Evolutionary conservation across 2,113 vertebrate species (phyloP), one percentile per base, ranked within the genome.

Genomic region (Abramis brama): DNA sequence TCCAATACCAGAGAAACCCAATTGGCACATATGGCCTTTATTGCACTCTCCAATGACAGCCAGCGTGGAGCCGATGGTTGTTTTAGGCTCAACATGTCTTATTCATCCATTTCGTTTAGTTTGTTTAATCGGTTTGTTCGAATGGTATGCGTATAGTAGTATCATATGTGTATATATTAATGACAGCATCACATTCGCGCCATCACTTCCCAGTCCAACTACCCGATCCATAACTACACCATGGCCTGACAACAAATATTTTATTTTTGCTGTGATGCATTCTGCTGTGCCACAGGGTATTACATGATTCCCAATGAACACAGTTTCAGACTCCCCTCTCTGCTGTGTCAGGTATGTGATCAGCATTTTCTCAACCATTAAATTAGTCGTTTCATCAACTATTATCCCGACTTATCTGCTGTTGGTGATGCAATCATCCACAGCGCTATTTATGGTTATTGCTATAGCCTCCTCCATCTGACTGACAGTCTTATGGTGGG

Each of bases 1-100:
- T 12, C 11, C 45, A 2, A 12, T 12, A 47, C 45, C 11, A 47
- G 45, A 47, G 45, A 45, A 45, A 47, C 45, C 10, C 11, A 47
- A 3, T 12, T 47, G 45, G 45, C 45, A 45, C 45, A 9, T 45
- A 45, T 45, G 43, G 8, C 43, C 10, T 84, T 84, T 33, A 84
- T 50, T 13, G 82, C 70, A 25, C 50, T 84, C 70, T 84, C 82
- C 45, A 84, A 50, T 6, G 70, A 84, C 70, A 84, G 70, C 30
- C 82, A 75, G 82, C 27, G 17, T 39, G 82, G 43, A 75, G 30
- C 82, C 21, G 30, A 75, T 73, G 50, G 70, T 55, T 84, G 82
- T 36, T 84, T 84, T 21, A 75, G 30, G n/a, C 82, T 84, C 43
- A 71, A 52, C 50, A 33, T 7, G 66, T 75, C 33, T 19, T 55